A percentile compares a stretch with the other conserved stretches of the same genome.
Conservation (phyloP, 1,140 invertebrate genomes). For the Drosophila yakuba region DNA sequence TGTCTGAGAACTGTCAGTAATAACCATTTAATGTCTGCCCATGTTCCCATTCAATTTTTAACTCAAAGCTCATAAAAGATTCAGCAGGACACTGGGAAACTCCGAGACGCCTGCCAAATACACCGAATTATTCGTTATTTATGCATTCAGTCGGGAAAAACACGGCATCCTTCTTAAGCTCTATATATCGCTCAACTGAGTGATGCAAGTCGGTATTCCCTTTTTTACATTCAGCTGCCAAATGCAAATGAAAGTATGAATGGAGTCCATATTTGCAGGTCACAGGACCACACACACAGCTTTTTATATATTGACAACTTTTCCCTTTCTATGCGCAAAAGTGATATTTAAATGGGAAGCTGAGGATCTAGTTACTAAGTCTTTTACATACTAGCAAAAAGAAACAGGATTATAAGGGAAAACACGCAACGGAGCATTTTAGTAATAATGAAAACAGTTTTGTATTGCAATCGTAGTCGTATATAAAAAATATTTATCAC, state of each 20-base stretch:
- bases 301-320: not conserved
- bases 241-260: slow-evolving; percentile 9
- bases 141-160: slow-evolving; percentile 38
- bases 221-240: not conserved
- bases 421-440: too few relatives aligned
- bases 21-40: slow-evolving; percentile 61
- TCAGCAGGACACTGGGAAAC: slow-evolving; percentile 28
- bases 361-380: too few relatives aligned
- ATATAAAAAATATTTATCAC: too few relatives aligned
- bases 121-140: slow-evolving; percentile 46
- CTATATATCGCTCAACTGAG: slow-evolving; percentile 3
- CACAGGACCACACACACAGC: slow-evolving; percentile 1
- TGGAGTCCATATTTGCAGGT: not conserved
- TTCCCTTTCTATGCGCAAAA: not conserved
- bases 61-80: slow-evolving; percentile 56
- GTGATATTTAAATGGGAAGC: not conserved
- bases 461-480: too few relatives aligned
- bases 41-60: slow-evolving; percentile 49
- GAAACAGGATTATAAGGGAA: too few relatives aligned
- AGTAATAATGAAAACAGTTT: too few relatives aligned
- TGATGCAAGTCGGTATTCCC: not conserved
- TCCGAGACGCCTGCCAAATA: slow-evolving; percentile 52
- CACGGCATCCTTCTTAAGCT: slow-evolving; percentile 15
- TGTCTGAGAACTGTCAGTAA: slow-evolving; percentile 61
- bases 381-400: too few relatives aligned